Percentiles rank a stretch among this genome's conserved stretches.
phyloP scores from a whole-genome alignment of 2,797 vertebrate species.

The Orestias chungarensis region DNA sequence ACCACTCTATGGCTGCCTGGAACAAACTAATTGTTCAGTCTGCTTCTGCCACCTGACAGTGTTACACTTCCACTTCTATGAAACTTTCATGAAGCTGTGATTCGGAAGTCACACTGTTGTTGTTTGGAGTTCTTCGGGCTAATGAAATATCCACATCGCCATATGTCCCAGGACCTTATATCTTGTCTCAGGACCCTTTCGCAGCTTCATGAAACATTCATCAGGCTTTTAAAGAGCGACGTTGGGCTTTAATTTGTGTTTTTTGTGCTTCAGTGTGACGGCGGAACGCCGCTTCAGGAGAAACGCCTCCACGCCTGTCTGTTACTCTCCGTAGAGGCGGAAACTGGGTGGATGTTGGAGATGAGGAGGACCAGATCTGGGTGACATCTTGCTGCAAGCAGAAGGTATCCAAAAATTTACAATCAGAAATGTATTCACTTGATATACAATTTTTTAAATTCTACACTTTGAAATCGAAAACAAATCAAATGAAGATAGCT shows the following conservation, averaged over 20 bases:
- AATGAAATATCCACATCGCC: conserved; percentile 18
- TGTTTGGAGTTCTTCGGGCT: conserved; percentile 22
- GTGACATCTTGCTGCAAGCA: not conserved
- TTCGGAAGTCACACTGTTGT: not conserved
- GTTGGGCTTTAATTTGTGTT: not conserved
- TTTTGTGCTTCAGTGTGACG: not conserved
- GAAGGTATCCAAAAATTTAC: not conserved
- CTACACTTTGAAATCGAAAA: too few species aligned
- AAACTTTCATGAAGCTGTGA: conserved; percentile 30
- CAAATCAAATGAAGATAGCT: not conserved
- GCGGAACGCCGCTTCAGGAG: not conserved
- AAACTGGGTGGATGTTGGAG: not conserved
- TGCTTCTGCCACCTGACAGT: conserved; percentile 24
- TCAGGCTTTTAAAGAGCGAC: conserved; percentile 18
- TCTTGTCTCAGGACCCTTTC: conserved; percentile 21
- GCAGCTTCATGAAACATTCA: conserved; percentile 50
- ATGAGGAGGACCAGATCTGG: not conserved
- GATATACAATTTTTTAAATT: not conserved
- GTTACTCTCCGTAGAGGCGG: not conserved
- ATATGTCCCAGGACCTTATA: conserved; percentile 3
- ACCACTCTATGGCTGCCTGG: conserved; percentile 21
- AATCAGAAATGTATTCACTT: not conserved
- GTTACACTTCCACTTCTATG: conserved; percentile 23
- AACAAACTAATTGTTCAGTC: conserved; percentile 29
- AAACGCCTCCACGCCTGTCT: not conserved